Conservation (phyloP, 2,113 vertebrate genomes). For the Carollia perspicillata region DNA sequence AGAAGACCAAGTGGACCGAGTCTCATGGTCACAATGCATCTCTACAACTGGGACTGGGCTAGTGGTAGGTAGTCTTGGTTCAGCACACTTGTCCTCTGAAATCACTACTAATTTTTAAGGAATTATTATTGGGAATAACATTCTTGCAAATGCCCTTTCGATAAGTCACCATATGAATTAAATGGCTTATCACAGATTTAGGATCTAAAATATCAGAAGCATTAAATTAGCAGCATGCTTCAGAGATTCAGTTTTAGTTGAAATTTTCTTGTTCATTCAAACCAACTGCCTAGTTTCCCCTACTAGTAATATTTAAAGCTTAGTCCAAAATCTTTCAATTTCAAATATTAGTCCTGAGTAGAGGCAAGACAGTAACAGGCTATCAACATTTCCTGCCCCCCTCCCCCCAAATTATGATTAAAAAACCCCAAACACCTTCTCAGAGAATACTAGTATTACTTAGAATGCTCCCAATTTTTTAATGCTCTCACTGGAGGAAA, state of each 20-base stretch:
- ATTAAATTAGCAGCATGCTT: neutral
- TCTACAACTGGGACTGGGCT: neutral
- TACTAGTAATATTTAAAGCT: neutral
- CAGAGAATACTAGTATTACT: neutral
- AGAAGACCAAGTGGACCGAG: neutral
- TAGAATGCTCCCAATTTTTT: neutral
- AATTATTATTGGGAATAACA: conserved; percentile 10
- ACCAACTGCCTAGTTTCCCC: neutral
- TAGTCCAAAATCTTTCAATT: neutral
- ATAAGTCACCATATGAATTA: neutral
- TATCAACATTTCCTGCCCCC: neutral
- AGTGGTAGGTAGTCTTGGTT: neutral
- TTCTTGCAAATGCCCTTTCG: neutral
- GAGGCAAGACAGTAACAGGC: neutral
- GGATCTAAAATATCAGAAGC: neutral
- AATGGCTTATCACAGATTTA: neutral
- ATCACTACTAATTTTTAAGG: neutral
- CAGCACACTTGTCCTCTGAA: neutral
- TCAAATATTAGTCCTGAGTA: neutral
- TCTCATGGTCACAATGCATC: neutral
- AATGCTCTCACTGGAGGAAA: neutral
- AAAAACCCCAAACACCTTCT: neutral
- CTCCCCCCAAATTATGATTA: neutral
- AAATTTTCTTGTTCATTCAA: neutral
- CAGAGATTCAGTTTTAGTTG: neutral